Percentiles rank a stretch among this genome's conserved stretches.
These are phyloP conservation scores for Sycophila sp. DNA, from an alignment of 1,140 invertebrate genomes.

Conservation along the genomic window DNA sequence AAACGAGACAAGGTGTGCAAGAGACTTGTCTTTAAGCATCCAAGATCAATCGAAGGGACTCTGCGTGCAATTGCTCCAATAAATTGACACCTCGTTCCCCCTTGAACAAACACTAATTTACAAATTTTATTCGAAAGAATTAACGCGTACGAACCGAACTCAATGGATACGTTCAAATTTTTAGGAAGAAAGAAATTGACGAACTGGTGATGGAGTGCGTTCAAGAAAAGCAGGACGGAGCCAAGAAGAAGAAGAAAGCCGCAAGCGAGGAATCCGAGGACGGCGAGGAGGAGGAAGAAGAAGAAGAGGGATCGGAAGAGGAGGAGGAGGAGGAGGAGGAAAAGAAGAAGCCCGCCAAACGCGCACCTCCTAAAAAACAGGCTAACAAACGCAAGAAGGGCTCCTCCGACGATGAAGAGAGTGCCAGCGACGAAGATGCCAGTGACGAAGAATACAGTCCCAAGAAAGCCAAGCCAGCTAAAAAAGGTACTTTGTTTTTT, in stretches of 20 bases:
- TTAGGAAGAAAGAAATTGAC: conserved; percentile 85
- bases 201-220: conserved; percentile 83
- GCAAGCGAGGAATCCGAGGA: conserved; percentile 70
- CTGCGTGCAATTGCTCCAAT: conserved; percentile 53
- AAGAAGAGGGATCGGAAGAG: conserved; percentile 70
- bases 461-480: conserved; percentile 67
- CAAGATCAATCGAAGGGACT: conserved; percentile 57
- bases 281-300: conserved; percentile 72
- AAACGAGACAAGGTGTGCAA: conserved; percentile 35
- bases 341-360: conserved; percentile 72
- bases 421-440: conserved; percentile 72
- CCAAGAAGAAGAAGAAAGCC: conserved; percentile 67
- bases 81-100: conserved; percentile 61
- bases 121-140: no score
- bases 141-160: no score
- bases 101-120: conserved; percentile 57
- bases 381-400: conserved; percentile 68
- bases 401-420: conserved; percentile 70
- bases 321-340: conserved; percentile 70
- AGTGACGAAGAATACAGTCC: conserved; percentile 77
- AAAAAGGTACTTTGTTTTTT: conserved; percentile 54
- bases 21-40: conserved; percentile 47
- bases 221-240: conserved; percentile 69
- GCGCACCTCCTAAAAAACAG: conserved; percentile 64
- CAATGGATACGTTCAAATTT: conserved; percentile 30